These are phyloP conservation scores for Tuberolachnus salignus DNA, from an alignment of 2,888 invertebrate genomes.

Conservation along the genomic window DNA sequence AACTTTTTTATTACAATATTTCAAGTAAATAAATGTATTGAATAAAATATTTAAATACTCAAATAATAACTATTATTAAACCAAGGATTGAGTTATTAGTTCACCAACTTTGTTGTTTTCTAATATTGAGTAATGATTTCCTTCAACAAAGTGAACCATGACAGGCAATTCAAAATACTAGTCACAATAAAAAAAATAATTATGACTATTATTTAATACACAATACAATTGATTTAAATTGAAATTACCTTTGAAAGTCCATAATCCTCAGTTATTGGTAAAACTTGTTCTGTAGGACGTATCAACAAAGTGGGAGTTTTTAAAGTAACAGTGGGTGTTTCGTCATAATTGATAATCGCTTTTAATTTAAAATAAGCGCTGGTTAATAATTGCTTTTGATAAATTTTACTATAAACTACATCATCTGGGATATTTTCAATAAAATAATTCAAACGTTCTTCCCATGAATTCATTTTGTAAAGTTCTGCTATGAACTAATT, in stretches of 20 bases:
- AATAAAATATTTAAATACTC: conserved; percentile 26
- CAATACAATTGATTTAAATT: not conserved
- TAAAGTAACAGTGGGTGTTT: conserved; percentile 62
- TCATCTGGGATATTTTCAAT: conserved; percentile 61
- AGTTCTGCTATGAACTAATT: conserved; percentile 58
- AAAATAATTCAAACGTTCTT: conserved; percentile 67
- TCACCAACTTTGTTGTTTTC: conserved; percentile 71
- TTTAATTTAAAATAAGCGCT: conserved; percentile 67
- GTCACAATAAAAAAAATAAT: conserved; percentile 57
- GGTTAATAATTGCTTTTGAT: conserved; percentile 63
- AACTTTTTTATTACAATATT: conserved; percentile 27
- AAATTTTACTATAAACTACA: conserved; percentile 62
- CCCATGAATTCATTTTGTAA: conserved; percentile 65
- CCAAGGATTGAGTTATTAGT: conserved; percentile 66
- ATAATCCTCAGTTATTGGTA: conserved; percentile 71
- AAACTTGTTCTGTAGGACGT: conserved; percentile 69
- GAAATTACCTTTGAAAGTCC: conserved; percentile 64
- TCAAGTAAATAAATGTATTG: conserved; percentile 44
- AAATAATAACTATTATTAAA: not conserved
- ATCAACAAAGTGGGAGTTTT: conserved; percentile 69
- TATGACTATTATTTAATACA: not conserved
- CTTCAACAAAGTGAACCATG: conserved; percentile 71
- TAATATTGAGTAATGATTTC: conserved; percentile 74
- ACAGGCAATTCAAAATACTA: conserved; percentile 67
- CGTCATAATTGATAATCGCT: conserved; percentile 65